Conservation (phyloP, 2,113 vertebrate species). For the Lasiurus borealis region DNA sequence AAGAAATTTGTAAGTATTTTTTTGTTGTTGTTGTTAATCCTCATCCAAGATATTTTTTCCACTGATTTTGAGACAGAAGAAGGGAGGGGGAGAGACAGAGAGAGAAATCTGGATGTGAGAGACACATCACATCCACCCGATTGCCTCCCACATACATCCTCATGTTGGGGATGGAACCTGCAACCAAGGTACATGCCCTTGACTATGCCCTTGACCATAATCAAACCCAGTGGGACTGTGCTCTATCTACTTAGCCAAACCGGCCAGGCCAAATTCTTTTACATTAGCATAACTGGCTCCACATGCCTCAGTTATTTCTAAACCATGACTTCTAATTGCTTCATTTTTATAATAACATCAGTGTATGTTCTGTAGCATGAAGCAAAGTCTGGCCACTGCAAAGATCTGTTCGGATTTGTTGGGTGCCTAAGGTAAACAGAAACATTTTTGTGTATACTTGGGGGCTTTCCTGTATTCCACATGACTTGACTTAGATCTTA, state of each 20-base stretch:
- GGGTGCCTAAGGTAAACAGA: conserved; percentile 5
- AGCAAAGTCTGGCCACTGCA: not conserved
- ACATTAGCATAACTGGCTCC: not conserved
- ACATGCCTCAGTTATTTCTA: conserved; percentile 1
- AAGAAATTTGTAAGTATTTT: conserved; percentile 8
- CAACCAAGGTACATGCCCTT: no score
- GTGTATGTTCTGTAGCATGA: not conserved
- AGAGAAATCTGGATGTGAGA: no score
- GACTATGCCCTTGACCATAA: no score
- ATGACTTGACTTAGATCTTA: conserved; percentile 20
- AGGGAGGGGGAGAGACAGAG: no score
- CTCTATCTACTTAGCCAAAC: not conserved
- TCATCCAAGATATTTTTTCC: no score
- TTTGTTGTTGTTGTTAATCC: not conserved
- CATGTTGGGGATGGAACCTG: no score
- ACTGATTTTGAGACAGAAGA: no score
- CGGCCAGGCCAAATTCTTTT: not conserved
- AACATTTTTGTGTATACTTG: conserved; percentile 18
- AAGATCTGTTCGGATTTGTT: not conserved
- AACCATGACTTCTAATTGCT: not conserved
- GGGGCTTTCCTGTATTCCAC: not conserved
- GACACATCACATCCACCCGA: no score
- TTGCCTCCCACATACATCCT: no score
- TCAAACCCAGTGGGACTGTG: no score
- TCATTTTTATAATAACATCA: not conserved